These are phyloP conservation scores for Sinocyclocheilus grahami DNA, from an alignment of 2,113 vertebrate species.

Conservation along the genomic window DNA sequence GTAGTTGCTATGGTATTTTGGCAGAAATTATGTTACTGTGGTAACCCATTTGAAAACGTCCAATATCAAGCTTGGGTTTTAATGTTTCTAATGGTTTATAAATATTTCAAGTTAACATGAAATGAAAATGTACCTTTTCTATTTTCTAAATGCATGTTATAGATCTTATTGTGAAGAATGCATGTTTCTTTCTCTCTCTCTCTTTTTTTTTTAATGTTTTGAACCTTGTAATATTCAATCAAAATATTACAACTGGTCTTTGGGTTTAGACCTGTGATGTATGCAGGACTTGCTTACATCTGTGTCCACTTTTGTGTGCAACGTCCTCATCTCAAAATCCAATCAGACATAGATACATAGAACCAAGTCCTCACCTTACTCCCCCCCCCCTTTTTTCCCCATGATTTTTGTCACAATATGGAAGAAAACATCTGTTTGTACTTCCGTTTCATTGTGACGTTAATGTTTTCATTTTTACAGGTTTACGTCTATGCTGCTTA, in stretches of 20 bases:
- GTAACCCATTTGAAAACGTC: neutral
- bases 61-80: neutral
- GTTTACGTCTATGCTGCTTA: neutral
- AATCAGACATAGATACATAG: neutral
- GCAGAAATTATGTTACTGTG: neutral
- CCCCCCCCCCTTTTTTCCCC: no score
- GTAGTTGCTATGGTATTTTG: slow-evolving; percentile 8
- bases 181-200: neutral
- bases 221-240: no score
- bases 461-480: no score
- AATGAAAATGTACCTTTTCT: neutral
- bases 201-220: no score
- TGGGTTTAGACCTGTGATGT: no score
- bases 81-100: neutral
- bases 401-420: no score
- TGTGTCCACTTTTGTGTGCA: no score
- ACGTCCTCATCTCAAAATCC: neutral
- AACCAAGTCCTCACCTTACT: neutral
- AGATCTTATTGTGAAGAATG: neutral
- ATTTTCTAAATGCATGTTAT: neutral
- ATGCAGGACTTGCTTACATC: no score
- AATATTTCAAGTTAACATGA: neutral
- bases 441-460: neutral
- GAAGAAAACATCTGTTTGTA: no score
- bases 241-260: no score